These are phyloP conservation scores for Neodontobutis hainanensis DNA, from an alignment of 2,113 vertebrate genomes.

Conservation along the genomic window DNA sequence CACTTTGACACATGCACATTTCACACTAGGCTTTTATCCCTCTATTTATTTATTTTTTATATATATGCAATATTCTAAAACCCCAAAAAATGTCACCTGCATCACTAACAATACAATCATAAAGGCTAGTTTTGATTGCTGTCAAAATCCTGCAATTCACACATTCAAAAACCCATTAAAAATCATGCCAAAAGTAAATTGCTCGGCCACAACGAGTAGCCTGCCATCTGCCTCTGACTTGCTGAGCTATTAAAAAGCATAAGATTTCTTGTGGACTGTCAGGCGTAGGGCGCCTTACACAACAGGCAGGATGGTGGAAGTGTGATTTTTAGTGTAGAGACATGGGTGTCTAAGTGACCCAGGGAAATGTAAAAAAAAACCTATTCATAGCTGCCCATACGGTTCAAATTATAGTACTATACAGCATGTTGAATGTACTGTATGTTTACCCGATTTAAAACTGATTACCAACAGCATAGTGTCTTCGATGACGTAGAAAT, in stretches of 20 bases:
- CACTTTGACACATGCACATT: background rate
- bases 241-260: conserved; percentile 44
- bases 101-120: background rate
- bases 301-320: conserved; percentile 10
- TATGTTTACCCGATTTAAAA: background rate
- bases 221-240: conserved; percentile 7
- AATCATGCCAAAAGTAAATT: conserved; percentile 58
- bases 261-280: conserved; percentile 40
- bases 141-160: conserved; percentile 55
- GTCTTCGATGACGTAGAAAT: background rate
- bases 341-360: too few species aligned
- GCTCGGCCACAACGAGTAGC: conserved; percentile 48
- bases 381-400: too few species aligned
- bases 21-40: background rate
- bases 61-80: conserved; percentile 3
- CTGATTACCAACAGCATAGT: too few species aligned
- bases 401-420: too few species aligned
- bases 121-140: background rate
- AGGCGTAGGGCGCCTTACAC: conserved; percentile 17
- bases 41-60: background rate
- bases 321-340: background rate
- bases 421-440: background rate
- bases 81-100: background rate
- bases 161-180: conserved; percentile 65
- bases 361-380: too few species aligned